Percentiles rank a stretch among this genome's conserved stretches.
phyloP scores from a whole-genome alignment of 2,888 invertebrate genomes.

The Drosophila kokeensis region DNA sequence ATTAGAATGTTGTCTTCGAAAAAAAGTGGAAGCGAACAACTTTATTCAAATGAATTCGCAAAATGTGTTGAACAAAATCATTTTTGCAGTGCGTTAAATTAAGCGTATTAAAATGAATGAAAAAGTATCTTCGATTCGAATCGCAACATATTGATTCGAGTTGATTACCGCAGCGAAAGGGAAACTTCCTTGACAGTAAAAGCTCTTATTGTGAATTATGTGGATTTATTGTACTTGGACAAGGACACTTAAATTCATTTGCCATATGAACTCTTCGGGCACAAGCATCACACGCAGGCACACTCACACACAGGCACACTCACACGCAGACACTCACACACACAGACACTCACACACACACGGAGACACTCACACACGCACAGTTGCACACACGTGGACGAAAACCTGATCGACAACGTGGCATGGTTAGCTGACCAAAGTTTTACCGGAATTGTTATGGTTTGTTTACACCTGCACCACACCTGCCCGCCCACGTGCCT shows the following conservation, averaged over 20 bases:
- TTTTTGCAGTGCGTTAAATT: conserved; percentile 24
- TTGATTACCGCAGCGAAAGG: not conserved
- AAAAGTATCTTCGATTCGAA: conserved; percentile 15
- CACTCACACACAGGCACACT: not conserved
- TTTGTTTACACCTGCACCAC: not conserved
- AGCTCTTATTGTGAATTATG: not conserved
- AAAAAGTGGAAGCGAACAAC: not conserved
- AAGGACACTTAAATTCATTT: not conserved
- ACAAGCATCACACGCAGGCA: not conserved
- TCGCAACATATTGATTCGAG: not conserved
- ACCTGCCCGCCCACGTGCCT: not conserved
- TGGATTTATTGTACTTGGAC: not conserved
- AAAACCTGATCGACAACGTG: not conserved
- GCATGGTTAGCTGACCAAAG: not conserved
- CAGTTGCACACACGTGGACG: not conserved
- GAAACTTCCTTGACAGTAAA: not conserved
- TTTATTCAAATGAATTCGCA: not conserved
- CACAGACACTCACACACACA: too few relatives aligned
- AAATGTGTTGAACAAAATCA: not conserved
- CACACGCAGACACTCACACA: not conserved
- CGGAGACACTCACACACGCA: too few relatives aligned
- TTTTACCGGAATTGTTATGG: not conserved
- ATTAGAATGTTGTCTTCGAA: not conserved
- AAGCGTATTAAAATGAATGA: conserved; percentile 50
- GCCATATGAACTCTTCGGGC: not conserved